Evolutionary conservation across 2,797 vertebrate species (phyloP).

Genomic region (Catharus ustulatus): DNA sequence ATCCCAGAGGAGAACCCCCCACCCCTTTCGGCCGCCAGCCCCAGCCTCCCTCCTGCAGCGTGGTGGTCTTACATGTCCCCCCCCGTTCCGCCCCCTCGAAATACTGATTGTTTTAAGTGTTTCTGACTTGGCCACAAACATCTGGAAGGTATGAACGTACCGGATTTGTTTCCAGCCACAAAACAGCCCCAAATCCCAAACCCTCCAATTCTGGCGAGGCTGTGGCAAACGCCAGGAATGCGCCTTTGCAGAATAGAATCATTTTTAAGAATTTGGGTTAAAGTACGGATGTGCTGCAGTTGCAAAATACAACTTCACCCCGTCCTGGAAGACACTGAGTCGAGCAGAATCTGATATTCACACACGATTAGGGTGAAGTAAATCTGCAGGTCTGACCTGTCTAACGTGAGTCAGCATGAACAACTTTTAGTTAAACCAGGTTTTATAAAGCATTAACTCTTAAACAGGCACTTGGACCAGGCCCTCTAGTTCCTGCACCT

Average conservation of each 20-base stretch:
- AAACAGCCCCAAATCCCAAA: neutral
- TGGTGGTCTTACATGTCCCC: neutral
- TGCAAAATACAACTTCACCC: neutral
- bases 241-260: neutral
- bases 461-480: neutral
- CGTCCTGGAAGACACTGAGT: neutral
- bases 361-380: neutral
- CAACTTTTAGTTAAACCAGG: neutral
- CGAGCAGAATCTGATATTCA: neutral
- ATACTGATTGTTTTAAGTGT: neutral
- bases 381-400: neutral
- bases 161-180: slow-evolving; percentile 49
- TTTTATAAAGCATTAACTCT: neutral
- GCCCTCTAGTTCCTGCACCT: neutral
- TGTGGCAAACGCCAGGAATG: slow-evolving; percentile 30
- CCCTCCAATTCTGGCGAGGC: neutral
- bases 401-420: neutral
- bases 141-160: slow-evolving; percentile 48
- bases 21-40: neutral
- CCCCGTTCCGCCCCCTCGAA: neutral
- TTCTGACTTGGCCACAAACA: slow-evolving; percentile 15
- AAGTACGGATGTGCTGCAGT: neutral
- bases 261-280: neutral
- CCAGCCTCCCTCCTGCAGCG: neutral
- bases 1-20: neutral